phyloP scores from a whole-genome alignment of 1,140 invertebrate species.

The Ceratosolen fusciceps region DNA sequence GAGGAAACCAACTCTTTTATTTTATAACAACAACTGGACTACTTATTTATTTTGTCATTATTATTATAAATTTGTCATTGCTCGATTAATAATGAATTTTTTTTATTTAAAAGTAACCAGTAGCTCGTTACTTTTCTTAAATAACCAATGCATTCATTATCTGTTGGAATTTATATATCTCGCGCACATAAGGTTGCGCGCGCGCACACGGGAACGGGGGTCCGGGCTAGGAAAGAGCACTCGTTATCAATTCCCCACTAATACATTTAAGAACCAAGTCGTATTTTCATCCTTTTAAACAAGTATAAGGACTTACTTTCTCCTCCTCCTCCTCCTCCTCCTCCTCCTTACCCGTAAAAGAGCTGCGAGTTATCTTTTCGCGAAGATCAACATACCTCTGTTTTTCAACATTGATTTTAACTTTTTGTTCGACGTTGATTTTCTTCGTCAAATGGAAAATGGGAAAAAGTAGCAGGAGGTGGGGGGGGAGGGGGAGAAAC shows the following conservation, averaged over 20 bases:
- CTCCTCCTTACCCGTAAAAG: neutral
- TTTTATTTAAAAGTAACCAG: no score
- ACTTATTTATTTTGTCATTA: no score
- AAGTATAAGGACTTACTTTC: slow-evolving; percentile 44
- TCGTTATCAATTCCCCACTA: slow-evolving; percentile 47
- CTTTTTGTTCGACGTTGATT: slow-evolving; percentile 15
- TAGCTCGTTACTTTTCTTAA: slow-evolving; percentile 46
- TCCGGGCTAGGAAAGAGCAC: slow-evolving; percentile 23
- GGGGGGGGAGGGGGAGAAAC: neutral
- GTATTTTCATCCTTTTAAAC: slow-evolving; percentile 49
- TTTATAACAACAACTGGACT: no score
- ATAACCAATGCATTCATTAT: slow-evolving; percentile 33
- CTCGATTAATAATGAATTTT: no score
- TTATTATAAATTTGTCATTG: no score
- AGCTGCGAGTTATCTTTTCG: slow-evolving; percentile 35
- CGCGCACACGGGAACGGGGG: no score
- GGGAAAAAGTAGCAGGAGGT: neutral
- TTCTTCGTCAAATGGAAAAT: neutral
- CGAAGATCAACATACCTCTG: slow-evolving; percentile 35
- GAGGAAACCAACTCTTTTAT: no score
- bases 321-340: no score
- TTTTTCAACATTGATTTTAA: slow-evolving; percentile 33
- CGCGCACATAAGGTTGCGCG: neutral
- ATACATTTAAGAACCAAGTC: slow-evolving; percentile 40
- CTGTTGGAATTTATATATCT: slow-evolving; percentile 41